Evolutionary conservation across 2,113 vertebrate species (phyloP).

Genomic region (Pachypanchax playfairii): DNA sequence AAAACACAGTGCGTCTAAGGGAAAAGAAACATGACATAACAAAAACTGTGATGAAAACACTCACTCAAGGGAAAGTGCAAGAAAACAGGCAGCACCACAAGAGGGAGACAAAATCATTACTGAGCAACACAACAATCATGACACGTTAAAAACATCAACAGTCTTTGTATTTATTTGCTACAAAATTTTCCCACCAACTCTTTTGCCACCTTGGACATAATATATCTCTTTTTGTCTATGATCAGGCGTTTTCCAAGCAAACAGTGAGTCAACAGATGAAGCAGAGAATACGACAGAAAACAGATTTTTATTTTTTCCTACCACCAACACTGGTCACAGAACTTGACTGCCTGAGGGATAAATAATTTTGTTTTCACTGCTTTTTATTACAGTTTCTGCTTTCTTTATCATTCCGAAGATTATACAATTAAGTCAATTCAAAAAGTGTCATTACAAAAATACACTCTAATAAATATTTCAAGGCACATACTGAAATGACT

Average conservation of each 20-base stretch:
- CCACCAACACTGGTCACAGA: conserved; percentile 5
- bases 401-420: too few relatives aligned
- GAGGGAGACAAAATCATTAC: too few relatives aligned
- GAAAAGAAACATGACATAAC: too few relatives aligned
- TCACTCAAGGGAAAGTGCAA: too few relatives aligned
- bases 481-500: too few relatives aligned
- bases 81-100: too few relatives aligned
- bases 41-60: too few relatives aligned
- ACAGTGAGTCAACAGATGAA: conserved; percentile 36
- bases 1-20: too few relatives aligned
- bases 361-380: conserved; percentile 48
- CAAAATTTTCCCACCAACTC: conserved; percentile 2
- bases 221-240: not conserved
- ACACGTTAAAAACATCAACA: conserved; percentile 8
- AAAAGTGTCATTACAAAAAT: too few relatives aligned
- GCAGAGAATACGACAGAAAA: conserved; percentile 39
- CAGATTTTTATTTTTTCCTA: not conserved
- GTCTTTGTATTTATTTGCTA: conserved; percentile 3
- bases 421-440: conserved; percentile 35
- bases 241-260: conserved; percentile 9
- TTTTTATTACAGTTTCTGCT: too few relatives aligned
- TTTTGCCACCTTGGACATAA: not conserved
- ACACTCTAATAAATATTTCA: too few relatives aligned
- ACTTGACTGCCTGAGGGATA: conserved; percentile 50
- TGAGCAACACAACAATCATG: too few relatives aligned